Evolutionary conservation across 1,140 invertebrate species (phyloP).

Genomic region (Brachionus plicatilis): DNA sequence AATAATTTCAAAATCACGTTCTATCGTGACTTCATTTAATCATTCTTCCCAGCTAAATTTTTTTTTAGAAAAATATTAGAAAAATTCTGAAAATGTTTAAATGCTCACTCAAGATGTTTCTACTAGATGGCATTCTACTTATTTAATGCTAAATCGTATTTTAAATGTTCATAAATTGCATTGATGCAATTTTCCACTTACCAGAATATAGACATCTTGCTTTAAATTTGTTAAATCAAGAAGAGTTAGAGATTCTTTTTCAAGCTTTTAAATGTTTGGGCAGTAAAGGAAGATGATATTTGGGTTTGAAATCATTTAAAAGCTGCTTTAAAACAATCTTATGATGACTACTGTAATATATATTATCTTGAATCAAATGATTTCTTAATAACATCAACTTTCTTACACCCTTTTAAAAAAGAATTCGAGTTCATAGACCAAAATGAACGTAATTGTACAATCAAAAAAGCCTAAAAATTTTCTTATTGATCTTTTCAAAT

Average conservation of each 20-base stretch:
- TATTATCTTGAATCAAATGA: not conserved
- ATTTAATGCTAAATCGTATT: not conserved
- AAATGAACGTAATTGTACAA: not conserved
- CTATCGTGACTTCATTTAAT: constrained; percentile 1
- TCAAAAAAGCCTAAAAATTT: not conserved
- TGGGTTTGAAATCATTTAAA: not conserved
- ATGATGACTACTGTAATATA: not conserved
- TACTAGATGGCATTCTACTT: not conserved
- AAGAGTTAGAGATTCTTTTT: not conserved
- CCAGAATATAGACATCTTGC: not conserved
- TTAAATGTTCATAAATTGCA: not conserved
- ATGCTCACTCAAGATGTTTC: not conserved
- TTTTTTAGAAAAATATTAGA: not conserved
- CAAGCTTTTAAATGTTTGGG: not conserved
- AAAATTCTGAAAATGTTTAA: not conserved
- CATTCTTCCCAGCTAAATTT: not conserved
- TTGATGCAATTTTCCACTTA: constrained; percentile 1
- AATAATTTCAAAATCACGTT: no score
- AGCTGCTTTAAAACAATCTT: not conserved
- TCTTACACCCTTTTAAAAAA: not conserved
- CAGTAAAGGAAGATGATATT: not conserved
- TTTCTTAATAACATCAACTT: not conserved
- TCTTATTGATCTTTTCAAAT: not conserved
- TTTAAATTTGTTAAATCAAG: not conserved
- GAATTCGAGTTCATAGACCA: not conserved